These are phyloP conservation scores for Thalassophryne amazonica DNA, from an alignment of 2,797 vertebrate genomes.

Conservation along the genomic window DNA sequence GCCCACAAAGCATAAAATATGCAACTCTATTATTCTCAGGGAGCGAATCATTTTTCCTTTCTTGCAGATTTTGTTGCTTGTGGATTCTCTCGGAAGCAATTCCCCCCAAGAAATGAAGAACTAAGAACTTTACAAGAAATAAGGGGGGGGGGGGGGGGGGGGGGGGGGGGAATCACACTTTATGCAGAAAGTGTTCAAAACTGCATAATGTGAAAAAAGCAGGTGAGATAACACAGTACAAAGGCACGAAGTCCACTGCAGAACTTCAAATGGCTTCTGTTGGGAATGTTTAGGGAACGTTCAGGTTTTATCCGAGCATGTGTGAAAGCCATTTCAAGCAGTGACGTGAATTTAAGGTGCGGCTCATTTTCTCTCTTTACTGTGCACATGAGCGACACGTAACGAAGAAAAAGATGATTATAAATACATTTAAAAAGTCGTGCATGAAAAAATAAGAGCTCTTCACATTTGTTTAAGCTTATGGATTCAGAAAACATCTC, in stretches of 20 bases:
- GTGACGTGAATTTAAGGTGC: not conserved
- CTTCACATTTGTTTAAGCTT: not conserved
- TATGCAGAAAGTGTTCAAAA: not conserved
- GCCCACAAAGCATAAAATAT: no score
- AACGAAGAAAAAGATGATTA: not conserved
- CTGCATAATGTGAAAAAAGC: not conserved
- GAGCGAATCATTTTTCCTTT: no score
- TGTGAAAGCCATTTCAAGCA: not conserved
- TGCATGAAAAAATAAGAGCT: no score
- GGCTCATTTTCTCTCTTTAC: not conserved
- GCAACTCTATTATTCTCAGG: no score
- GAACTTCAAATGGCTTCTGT: not conserved
- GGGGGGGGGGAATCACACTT: no score
- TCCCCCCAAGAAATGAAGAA: not conserved
- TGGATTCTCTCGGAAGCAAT: no score
- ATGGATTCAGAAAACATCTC: slow-evolving; percentile 1
- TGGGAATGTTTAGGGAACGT: not conserved
- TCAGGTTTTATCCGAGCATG: not conserved
- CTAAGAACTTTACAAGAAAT: not conserved
- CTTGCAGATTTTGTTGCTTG: no score
- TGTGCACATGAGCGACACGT: not conserved
- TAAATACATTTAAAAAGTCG: no score
- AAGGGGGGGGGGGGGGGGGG: no score
- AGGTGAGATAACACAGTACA: not conserved
- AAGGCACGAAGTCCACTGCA: not conserved